phyloP scores from a whole-genome alignment of 2,113 vertebrate genomes.

The Arenaria interpres region DNA sequence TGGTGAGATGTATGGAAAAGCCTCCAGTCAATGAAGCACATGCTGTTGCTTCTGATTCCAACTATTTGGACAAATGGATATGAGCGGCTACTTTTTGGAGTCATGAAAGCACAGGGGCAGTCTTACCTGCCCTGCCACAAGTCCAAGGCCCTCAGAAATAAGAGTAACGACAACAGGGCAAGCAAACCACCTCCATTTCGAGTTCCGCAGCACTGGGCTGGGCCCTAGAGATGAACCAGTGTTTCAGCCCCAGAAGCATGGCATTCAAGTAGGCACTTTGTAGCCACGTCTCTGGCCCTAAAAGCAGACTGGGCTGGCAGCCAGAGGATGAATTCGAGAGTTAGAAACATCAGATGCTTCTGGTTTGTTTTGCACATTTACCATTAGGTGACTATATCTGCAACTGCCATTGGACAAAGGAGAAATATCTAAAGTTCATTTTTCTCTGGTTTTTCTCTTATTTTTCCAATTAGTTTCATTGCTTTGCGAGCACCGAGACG shows the following conservation, averaged over 20 bases:
- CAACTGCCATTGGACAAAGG: background rate
- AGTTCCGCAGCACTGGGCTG: conserved; percentile 50
- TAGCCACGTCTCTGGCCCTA: conserved; percentile 41
- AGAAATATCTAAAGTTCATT: background rate
- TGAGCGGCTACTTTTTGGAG: conserved; percentile 52
- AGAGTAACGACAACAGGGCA: conserved; percentile 59
- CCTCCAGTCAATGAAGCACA: conserved; percentile 32
- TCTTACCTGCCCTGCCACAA: conserved; percentile 68
- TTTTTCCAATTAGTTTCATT: background rate
- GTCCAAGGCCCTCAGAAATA: conserved; percentile 64
- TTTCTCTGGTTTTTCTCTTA: background rate
- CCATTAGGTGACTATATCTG: background rate
- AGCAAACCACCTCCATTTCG: conserved; percentile 47
- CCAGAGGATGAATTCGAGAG: conserved; percentile 25
- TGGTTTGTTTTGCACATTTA: background rate
- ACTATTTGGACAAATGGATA: conserved; percentile 33
- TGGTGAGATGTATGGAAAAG: conserved; percentile 36
- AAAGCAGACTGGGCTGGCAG: background rate
- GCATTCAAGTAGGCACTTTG: background rate
- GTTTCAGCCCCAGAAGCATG: conserved; percentile 41
- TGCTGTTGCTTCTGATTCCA: conserved; percentile 17
- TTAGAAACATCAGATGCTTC: conserved; percentile 8
- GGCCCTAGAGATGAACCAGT: conserved; percentile 63
- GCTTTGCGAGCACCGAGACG: background rate
- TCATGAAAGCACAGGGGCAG: conserved; percentile 63